A percentile compares a stretch with the other conserved stretches of the same genome.
Evolutionary conservation across 2,888 invertebrate species (phyloP).

Genomic region (Epistrophe eligans): DNA sequence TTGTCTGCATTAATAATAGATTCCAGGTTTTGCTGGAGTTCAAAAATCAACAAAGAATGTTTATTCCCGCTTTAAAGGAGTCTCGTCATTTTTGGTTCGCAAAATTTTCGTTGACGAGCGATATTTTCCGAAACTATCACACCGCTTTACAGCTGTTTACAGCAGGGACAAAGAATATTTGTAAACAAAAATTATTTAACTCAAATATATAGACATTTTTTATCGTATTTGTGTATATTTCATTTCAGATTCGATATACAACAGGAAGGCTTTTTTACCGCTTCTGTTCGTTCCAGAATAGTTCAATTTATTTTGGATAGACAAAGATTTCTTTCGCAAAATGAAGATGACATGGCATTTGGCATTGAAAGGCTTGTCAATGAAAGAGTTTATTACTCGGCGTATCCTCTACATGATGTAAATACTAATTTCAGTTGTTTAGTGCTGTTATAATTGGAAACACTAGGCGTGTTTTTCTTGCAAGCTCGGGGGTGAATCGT

Average conservation of each 20-base stretch:
- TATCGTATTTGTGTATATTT: constrained; percentile 71
- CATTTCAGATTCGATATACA: constrained; percentile 91
- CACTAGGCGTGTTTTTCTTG: too few relatives aligned
- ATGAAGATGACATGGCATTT: constrained; percentile 90
- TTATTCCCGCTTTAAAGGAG: constrained; percentile 80
- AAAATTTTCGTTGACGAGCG: constrained; percentile 87
- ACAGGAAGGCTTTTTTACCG: constrained; percentile 93
- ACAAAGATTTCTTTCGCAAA: constrained; percentile 89
- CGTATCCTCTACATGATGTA: constrained; percentile 95
- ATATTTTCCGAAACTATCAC: constrained; percentile 90
- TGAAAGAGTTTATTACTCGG: constrained; percentile 90
- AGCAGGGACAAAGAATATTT: constrained; percentile 96
- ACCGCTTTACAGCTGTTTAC: constrained; percentile 94
- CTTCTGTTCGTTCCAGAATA: constrained; percentile 93
- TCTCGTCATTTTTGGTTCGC: constrained; percentile 80
- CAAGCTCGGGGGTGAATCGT: too few relatives aligned
- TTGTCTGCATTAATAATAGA: constrained; percentile 76
- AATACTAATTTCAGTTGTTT: constrained; percentile 80
- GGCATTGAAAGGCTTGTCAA: constrained; percentile 91
- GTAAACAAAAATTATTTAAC: constrained; percentile 84
- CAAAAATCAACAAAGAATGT: constrained; percentile 85
- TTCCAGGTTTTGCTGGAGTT: constrained; percentile 86
- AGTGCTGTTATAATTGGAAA: neutral
- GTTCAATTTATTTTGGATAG: constrained; percentile 96
- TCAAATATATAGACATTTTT: neutral